Evolutionary conservation across 2,113 vertebrate genomes (phyloP), one percentile per base, ranked within the genome.

Genomic region (Brachyhypopomus occidentalis): DNA sequence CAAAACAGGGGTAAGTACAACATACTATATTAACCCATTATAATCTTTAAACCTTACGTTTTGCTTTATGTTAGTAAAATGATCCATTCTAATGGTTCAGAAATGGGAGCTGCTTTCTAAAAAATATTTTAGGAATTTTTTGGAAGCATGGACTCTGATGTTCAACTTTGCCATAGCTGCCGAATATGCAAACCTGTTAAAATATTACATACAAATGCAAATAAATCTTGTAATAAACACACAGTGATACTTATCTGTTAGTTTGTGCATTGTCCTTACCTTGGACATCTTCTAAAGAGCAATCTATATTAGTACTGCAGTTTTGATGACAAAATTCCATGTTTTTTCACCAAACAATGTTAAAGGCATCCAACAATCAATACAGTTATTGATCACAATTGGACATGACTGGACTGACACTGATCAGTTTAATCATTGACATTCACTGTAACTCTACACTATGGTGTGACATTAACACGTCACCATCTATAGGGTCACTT

Each of bases 401-500:
- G 76, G 71, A 85, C 77, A 76, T 66, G 74, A 83, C 80, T 73
- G n/a, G 77, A 83, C 81, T 83, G 84, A 83, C 78, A 74, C 74
- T 74, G 77, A 81, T 73, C 79, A 75, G 72, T 85, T 83, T 82
- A 59, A 83, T 72, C 74, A 80, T 52, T 30, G 74, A 86, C 78
- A 83, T 81, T 83, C 75, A 83, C 60, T n/a, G 64, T 82, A 82
- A 82, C 69, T 80, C 69, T 80, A 83, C 77, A 76, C 66, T 77
- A 38, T 83, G 77, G 84, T 77, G 81, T 85, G 72, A 60, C 22
- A 83, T 82, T 19, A 38, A 79, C 64, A 79, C 38, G 72, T 56
- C 77, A 85, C 80, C 81, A 85, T 83, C 77, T 80, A 83, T 77
- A 80, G 81, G 78, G 74, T 83, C 41, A 83, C 81, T 41, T 75